phyloP scores from a whole-genome alignment of 2,888 invertebrate species.

The Ennomos quercinarius region DNA sequence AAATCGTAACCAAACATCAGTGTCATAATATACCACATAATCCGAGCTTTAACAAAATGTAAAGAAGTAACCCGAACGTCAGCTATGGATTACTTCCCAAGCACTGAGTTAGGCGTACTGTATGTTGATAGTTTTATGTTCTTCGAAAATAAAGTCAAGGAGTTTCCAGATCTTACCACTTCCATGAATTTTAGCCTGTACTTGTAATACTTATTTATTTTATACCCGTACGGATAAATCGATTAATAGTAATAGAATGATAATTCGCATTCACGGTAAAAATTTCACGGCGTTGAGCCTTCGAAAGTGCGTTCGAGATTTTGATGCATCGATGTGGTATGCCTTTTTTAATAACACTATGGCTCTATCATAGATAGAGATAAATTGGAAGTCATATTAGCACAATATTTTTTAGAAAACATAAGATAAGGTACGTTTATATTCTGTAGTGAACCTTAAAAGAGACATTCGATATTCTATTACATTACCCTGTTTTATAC shows the following conservation, averaged over 20 bases:
- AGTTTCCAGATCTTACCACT: background rate
- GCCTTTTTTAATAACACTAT: too few relatives aligned
- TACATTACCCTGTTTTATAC: background rate
- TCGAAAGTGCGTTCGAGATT: too few relatives aligned
- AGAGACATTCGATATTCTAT: conserved; percentile 42
- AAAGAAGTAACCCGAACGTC: conserved; percentile 45
- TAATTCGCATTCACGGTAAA: too few relatives aligned
- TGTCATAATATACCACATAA: conserved; percentile 6
- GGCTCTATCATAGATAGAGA: too few relatives aligned
- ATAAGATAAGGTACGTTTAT: conserved; percentile 41
- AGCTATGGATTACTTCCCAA: conserved; percentile 24
- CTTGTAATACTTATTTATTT: too few relatives aligned
- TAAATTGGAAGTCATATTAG: too few relatives aligned
- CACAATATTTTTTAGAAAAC: too few relatives aligned
- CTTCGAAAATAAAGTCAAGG: conserved; percentile 9
- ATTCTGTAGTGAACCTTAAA: too few relatives aligned
- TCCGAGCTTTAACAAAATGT: conserved; percentile 42
- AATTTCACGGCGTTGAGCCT: too few relatives aligned
- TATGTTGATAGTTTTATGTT: conserved; percentile 36
- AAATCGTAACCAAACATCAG: background rate
- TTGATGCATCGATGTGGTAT: too few relatives aligned
- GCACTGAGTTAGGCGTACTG: conserved; percentile 28
- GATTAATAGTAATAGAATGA: too few relatives aligned
- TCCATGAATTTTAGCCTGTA: conserved; percentile 17
- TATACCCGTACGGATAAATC: too few relatives aligned